Evolutionary conservation across 1,140 invertebrate genomes (phyloP), one percentile per base, ranked within the genome.

Genomic region (Drosophila burlai): DNA sequence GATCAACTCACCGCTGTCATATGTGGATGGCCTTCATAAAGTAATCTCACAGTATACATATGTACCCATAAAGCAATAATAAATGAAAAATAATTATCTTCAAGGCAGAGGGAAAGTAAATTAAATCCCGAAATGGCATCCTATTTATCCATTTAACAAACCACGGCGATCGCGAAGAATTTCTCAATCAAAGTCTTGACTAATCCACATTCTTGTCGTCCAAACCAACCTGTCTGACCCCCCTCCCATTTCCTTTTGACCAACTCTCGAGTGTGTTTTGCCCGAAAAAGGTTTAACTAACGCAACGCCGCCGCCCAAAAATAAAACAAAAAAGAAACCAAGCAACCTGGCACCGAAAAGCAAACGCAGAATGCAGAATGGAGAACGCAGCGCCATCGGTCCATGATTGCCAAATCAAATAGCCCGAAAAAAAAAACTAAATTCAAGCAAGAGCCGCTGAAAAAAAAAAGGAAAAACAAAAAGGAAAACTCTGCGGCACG

Each of bases 381-480:
- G 76, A 76, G 69, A 69, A 84, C 83, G 73, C 74, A 76, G 73
- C 74, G 74, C 78, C 65, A 66, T 61, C 76, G 74, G 77, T 52
- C 84, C 83, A 87, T 83, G 83, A 83, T 87, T 87, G 84, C 85
- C 84, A 89, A 90, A 89, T 79, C 85, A 90, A 89, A 89, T 84
- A 90, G 85, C 85, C 84, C 85, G 69, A 73, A 69, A 72, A 67
- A 72, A 72, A 67, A 72, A 71, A 71, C 52, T 43, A 61, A 73
- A 38, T 43, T 46, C 31, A 49, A 60, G 52, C 36, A 26, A 50
- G 66, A 71, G 47, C 38, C 29, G 31, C 26, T 54, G 29, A 50
- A 73, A 42, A 67, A 69, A 18, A 18, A 21, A 31, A n/a, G 43
- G 63, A 36, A 66, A 71, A 54, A 42, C 31, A 47, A 71, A 68